Evolutionary conservation across 2,113 vertebrate genomes (phyloP).

Genomic region (Saiga tatarica): DNA sequence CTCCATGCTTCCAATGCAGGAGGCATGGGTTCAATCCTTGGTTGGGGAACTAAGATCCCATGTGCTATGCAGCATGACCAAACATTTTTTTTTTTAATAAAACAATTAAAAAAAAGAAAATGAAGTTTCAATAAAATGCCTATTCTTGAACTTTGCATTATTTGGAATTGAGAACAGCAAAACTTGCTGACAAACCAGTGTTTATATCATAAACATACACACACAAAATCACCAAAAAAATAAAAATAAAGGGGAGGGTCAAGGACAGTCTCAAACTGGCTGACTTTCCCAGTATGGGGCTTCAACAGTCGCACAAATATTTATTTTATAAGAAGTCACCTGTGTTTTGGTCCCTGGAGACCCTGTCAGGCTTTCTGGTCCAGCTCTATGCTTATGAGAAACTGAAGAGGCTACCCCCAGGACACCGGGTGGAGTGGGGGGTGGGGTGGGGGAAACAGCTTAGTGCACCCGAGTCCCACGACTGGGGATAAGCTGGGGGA

Average conservation of each 20-base stretch:
- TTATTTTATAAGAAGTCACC: background rate
- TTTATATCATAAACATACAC: slow-evolving; percentile 60
- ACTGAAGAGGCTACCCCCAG: background rate
- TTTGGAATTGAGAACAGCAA: slow-evolving; percentile 61
- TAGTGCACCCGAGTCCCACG: background rate
- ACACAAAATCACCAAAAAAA: background rate
- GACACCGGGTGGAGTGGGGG: background rate
- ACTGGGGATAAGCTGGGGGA: no score
- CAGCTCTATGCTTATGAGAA: background rate
- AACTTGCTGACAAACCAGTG: slow-evolving; percentile 63
- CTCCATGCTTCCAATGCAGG: background rate
- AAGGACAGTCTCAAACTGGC: background rate
- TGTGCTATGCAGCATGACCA: background rate
- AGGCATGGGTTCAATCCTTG: background rate
- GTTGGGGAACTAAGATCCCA: background rate
- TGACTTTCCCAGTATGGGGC: background rate
- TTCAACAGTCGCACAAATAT: background rate
- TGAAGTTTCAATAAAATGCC: slow-evolving; percentile 49
- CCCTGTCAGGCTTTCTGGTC: background rate
- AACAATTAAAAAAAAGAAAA: background rate
- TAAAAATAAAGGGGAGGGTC: background rate
- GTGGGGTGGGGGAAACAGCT: background rate
- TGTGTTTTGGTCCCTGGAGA: background rate
- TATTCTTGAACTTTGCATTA: slow-evolving; percentile 65
- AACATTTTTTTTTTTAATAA: background rate